These are phyloP conservation scores for Nemotelus nigrinus DNA, from an alignment of 2,888 invertebrate genomes.

Conservation along the genomic window DNA sequence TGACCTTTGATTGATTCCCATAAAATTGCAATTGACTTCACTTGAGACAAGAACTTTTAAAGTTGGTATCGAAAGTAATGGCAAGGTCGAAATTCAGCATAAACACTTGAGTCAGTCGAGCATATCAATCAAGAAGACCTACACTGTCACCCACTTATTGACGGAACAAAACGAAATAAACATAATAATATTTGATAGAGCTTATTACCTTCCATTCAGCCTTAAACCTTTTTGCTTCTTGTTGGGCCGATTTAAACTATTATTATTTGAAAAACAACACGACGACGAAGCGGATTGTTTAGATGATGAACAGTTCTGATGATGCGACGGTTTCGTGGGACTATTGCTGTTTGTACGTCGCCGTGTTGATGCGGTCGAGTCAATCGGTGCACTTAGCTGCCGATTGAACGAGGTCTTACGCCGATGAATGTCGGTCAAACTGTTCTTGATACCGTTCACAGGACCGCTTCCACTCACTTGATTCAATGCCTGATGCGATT, in stretches of 20 bases:
- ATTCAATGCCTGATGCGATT: slow-evolving; percentile 61
- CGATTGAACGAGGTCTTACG: slow-evolving; percentile 65
- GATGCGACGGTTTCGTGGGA: slow-evolving; percentile 54
- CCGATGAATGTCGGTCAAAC: slow-evolving; percentile 61
- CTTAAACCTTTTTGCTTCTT: slow-evolving; percentile 62
- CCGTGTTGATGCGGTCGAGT: slow-evolving; percentile 56
- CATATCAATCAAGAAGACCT: too few relatives aligned
- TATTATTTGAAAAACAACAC: slow-evolving; percentile 59
- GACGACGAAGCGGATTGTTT: slow-evolving; percentile 60
- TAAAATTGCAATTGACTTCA: too few relatives aligned
- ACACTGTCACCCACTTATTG: too few relatives aligned
- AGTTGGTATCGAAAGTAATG: too few relatives aligned
- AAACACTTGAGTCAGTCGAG: too few relatives aligned
- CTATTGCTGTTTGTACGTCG: slow-evolving; percentile 55
- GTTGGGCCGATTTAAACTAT: slow-evolving; percentile 63
- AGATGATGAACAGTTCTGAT: slow-evolving; percentile 58
- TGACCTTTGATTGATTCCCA: too few relatives aligned
- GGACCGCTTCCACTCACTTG: slow-evolving; percentile 61
- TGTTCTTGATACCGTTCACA: slow-evolving; percentile 58
- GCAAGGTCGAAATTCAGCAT: too few relatives aligned
- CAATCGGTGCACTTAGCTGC: slow-evolving; percentile 64
- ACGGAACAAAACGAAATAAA: too few relatives aligned
- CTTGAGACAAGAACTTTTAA: too few relatives aligned
- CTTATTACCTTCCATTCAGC: slow-evolving; percentile 63
- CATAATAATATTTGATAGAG: too few relatives aligned